Percentiles rank a stretch among this genome's conserved stretches.
phyloP scores from a whole-genome alignment of 2,797 vertebrate species.

The Gobio occitaniae region DNA sequence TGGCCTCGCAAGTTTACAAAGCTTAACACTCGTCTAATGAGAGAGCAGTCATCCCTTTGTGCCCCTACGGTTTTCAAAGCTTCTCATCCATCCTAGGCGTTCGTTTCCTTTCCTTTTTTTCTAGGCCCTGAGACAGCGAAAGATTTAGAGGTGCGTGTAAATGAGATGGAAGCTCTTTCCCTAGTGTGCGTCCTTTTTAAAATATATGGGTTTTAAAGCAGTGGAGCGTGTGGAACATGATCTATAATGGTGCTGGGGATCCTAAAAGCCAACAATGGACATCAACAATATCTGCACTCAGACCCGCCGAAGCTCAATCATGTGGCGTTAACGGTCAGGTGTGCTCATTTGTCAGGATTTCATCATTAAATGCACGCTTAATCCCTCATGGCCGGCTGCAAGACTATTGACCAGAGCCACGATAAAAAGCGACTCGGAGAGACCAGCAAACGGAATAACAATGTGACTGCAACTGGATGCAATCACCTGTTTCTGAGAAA shows the following conservation, averaged over 20 bases:
- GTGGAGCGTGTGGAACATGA: slow-evolving; percentile 72
- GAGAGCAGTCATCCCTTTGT: slow-evolving; percentile 27
- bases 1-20: slow-evolving; percentile 45
- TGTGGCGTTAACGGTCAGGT: slow-evolving; percentile 25
- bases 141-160: slow-evolving; percentile 77
- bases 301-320: slow-evolving; percentile 58
- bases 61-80: slow-evolving; percentile 1
- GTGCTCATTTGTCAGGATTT: slow-evolving; percentile 46
- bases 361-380: slow-evolving; percentile 55
- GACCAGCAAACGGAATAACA: slow-evolving; percentile 26
- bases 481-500: slow-evolving; percentile 32
- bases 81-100: slow-evolving; percentile 22
- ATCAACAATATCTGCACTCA: slow-evolving; percentile 55
- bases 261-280: slow-evolving; percentile 47
- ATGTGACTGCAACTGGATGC: slow-evolving; percentile 5
- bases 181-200: slow-evolving; percentile 70
- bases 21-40: slow-evolving; percentile 42
- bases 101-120: slow-evolving; percentile 32
- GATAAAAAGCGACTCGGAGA: not conserved
- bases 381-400: slow-evolving; percentile 17
- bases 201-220: slow-evolving; percentile 75
- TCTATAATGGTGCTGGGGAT: slow-evolving; percentile 73
- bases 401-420: not conserved
- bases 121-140: slow-evolving; percentile 69
- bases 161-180: slow-evolving; percentile 71